Percentiles rank a stretch among this genome's conserved stretches.
Evolutionary conservation across 2,797 vertebrate species (phyloP).

Genomic region (Liasis olivaceus): DNA sequence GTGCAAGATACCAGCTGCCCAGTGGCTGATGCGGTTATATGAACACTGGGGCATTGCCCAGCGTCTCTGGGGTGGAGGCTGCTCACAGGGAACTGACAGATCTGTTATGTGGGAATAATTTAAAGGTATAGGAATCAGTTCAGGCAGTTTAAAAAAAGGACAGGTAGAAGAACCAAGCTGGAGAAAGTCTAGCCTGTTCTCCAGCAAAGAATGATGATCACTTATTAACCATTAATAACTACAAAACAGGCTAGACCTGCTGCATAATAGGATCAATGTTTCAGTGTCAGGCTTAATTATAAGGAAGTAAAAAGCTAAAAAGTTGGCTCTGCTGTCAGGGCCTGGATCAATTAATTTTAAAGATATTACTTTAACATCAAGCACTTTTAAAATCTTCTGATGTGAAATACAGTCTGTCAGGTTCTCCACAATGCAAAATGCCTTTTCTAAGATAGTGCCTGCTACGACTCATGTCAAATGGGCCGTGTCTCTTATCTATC

Average conservation of each 20-base stretch:
- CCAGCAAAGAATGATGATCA: not conserved
- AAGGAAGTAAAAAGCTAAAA: not conserved
- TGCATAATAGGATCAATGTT: not conserved
- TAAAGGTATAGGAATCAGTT: not conserved
- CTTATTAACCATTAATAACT: not conserved
- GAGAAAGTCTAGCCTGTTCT: not conserved
- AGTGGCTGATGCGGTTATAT: not conserved
- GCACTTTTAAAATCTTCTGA: not conserved
- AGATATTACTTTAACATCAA: not conserved
- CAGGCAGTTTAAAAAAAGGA: not conserved
- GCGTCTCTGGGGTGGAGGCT: not conserved
- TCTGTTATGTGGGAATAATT: not conserved
- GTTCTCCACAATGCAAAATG: not conserved
- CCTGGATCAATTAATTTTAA: not conserved
- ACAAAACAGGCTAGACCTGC: not conserved
- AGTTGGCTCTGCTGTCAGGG: not conserved
- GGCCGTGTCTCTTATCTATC: too few species aligned
- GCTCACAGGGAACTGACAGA: not conserved
- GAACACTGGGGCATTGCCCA: not conserved
- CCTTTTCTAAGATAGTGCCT: not conserved
- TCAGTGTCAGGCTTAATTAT: not conserved
- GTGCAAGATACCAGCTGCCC: not conserved
- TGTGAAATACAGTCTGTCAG: not conserved
- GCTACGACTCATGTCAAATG: not conserved
- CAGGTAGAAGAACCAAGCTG: not conserved